Conservation (phyloP, 2,888 invertebrate genomes). For the Latheticus oryzae region DNA sequence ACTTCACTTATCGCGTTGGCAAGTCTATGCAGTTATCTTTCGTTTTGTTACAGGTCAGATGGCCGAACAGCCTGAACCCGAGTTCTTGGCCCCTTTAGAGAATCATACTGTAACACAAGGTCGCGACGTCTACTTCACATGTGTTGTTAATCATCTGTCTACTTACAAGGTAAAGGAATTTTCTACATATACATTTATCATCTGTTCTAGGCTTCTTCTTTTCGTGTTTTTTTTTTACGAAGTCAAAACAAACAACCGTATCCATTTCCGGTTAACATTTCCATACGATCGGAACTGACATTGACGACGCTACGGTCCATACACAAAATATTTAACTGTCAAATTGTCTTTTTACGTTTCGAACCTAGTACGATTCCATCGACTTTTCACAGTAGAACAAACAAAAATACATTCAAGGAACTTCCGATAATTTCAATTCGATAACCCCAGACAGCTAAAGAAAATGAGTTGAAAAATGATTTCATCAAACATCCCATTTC, state of each 20-base stretch:
- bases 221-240: constrained; percentile 57
- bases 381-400: background rate
- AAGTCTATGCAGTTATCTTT: constrained; percentile 59
- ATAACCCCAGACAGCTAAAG: constrained; percentile 22
- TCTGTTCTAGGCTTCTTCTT: no score
- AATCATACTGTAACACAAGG: constrained; percentile 91
- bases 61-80: constrained; percentile 78
- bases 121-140: constrained; percentile 88
- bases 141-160: constrained; percentile 90
- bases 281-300: constrained; percentile 59
- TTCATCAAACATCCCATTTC: constrained; percentile 49
- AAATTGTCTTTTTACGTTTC: constrained; percentile 38
- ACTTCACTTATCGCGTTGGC: constrained; percentile 63
- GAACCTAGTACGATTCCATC: constrained; percentile 5
- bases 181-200: no score
- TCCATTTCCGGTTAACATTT: constrained; percentile 55
- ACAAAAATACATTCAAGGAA: constrained; percentile 9
- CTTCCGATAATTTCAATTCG: constrained; percentile 31
- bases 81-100: constrained; percentile 85
- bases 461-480: constrained; percentile 46
- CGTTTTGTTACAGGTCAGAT: constrained; percentile 74
- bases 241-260: constrained; percentile 47
- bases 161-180: constrained; percentile 81
- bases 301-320: constrained; percentile 49
- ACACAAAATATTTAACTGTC: constrained; percentile 45